Base-by-base conservation (phyloP, 2,888 invertebrate species). In the Osmoderma eremita region DNA sequence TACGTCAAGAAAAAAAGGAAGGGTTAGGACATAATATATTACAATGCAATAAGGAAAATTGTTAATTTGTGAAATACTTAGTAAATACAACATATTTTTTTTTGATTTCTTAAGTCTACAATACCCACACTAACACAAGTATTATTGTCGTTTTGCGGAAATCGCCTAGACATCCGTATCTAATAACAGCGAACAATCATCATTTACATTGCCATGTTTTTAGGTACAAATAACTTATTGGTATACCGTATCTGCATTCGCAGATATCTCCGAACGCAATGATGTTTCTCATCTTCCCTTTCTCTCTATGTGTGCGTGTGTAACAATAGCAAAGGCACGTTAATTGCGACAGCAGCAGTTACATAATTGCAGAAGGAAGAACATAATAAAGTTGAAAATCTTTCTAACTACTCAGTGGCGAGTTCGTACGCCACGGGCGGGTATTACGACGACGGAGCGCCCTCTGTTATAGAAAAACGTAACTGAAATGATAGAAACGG, bases 91-190 rank as follows among this genome's bases (percentile, higher is more conserved):
- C 12, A 18, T 39, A 42, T 42, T 56, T 39, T 18, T 13, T 41
- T 18, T 4, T 15, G 15, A 22, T 42, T 42, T 10, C 15, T 58
- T 20, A 38, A 54, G 5, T 12, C 38, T 18, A 39, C 20, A 15
- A n/a, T 6, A 30, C 30, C 5, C 30, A 30, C 30, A 3, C 6
- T 1, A 30, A 30, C 30, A 24, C 24, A 24, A 24, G 10, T 1
- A 10, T 1, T 30, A 39, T 24, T 42, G 42, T 42, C 42, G 15
- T 42, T 24, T 30, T 24, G 41, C 41, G 58, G 58, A 58, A 58
- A 58, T 41, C 58, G 42, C 42, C 58, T 41, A 58, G 58, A 58
- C 58, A 58, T 58, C 58, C 58, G 58, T 42, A 24, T 58, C 58
- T 58, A 58, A 58, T 42, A 58, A 42, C 20, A 22, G 58, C 42